Percentiles rank a stretch among this genome's conserved stretches.
Conservation (phyloP, 2,113 vertebrate species). For the Anoplopoma fimbria region DNA sequence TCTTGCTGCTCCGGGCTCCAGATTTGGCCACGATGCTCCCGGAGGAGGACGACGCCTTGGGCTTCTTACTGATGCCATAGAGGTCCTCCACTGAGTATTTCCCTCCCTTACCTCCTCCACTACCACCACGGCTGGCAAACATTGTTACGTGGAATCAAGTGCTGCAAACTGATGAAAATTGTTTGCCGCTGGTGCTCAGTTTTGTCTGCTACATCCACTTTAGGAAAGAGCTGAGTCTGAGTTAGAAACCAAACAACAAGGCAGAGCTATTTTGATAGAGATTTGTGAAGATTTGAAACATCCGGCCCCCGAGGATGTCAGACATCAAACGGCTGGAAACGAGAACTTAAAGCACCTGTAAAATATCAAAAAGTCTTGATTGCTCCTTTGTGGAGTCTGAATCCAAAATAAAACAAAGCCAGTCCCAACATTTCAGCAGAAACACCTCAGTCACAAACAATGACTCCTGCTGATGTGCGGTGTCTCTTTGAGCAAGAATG, state of each 20-base stretch:
- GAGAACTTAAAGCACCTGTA: conserved; percentile 57
- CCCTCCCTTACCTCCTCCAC: conserved; percentile 81
- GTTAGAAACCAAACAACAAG: conserved; percentile 63
- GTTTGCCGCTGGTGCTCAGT: conserved; percentile 15
- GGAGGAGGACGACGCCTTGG: conserved; percentile 78
- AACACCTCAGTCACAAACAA: conserved; percentile 57
- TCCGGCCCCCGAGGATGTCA: conserved; percentile 63
- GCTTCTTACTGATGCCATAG: conserved; percentile 87
- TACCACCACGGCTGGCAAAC: conserved; percentile 82
- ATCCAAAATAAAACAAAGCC: conserved; percentile 74
- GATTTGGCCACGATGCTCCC: conserved; percentile 66
- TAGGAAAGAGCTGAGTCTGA: conserved; percentile 35
- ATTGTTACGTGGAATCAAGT: conserved; percentile 62
- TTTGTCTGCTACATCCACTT: conserved; percentile 52
- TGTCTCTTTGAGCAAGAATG: conserved; percentile 70
- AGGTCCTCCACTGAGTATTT: conserved; percentile 87
- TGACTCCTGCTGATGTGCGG: conserved; percentile 64
- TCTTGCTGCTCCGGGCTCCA: conserved; percentile 56
- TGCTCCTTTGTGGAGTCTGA: conserved; percentile 59
- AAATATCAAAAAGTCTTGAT: conserved; percentile 66
- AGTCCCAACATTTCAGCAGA: conserved; percentile 59
- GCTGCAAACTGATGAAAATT: conserved; percentile 49
- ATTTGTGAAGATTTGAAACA: conserved; percentile 64
- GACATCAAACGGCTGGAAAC: conserved; percentile 61
- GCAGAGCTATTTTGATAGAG: conserved; percentile 72